Percentiles rank a stretch among this genome's conserved stretches.
phyloP scores from a whole-genome alignment of 2,113 vertebrate species.

The Arenaria interpres region DNA sequence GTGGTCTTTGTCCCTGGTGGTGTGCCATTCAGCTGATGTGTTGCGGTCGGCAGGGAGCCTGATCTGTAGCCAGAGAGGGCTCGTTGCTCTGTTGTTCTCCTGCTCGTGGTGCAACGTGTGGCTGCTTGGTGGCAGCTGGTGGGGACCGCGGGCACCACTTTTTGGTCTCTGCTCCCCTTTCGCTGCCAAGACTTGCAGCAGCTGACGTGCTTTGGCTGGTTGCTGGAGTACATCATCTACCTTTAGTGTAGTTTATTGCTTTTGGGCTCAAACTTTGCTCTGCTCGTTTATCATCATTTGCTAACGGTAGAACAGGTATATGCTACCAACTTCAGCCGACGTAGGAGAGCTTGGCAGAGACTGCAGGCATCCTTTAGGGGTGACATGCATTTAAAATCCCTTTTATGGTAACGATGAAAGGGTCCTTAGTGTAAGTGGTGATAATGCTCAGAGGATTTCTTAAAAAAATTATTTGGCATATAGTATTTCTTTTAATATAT shows the following conservation, averaged over 20 bases:
- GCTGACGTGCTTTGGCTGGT: background rate
- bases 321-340: background rate
- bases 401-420: background rate
- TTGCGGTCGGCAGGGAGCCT: background rate
- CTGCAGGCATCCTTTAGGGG: background rate
- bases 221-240: background rate
- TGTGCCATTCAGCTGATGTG: fast-evolving
- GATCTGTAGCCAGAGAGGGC: fast-evolving
- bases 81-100: fast-evolving
- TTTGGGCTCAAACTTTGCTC: background rate
- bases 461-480: background rate
- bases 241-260: background rate
- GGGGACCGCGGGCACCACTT: background rate
- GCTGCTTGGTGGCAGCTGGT: fast-evolving
- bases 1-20: background rate
- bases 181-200: background rate
- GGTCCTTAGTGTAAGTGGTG: background rate
- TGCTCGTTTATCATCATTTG: background rate
- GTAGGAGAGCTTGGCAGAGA: background rate
- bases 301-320: background rate
- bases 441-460: conserved; percentile 10
- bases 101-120: fast-evolving
- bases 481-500: conserved; percentile 2
- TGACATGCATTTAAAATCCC: background rate
- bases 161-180: background rate